Evolutionary conservation across 2,113 vertebrate species (phyloP).

Genomic region (Capreolus pygargus): DNA sequence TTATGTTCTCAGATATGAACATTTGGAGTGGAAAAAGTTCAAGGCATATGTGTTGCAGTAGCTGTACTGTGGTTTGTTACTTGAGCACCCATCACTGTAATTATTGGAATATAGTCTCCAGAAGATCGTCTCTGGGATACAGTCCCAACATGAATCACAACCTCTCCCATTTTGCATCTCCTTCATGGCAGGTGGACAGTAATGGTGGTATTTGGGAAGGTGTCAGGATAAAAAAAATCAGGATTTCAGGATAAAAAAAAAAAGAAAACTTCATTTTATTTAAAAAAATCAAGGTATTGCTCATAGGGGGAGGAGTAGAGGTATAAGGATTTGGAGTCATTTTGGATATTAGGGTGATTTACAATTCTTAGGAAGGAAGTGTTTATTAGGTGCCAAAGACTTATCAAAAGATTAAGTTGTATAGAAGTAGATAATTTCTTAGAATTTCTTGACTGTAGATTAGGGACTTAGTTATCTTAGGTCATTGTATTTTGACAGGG

Average conservation of each 20-base stretch:
- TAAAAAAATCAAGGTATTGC: neutral
- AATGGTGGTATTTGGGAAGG: neutral
- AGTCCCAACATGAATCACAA: neutral
- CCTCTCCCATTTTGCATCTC: neutral
- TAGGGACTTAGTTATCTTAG: neutral
- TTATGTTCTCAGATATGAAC: neutral
- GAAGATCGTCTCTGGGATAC: neutral
- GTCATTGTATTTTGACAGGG: neutral
- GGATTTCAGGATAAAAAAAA: neutral
- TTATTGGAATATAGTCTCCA: neutral
- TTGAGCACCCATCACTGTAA: neutral
- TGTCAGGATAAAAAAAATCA: neutral
- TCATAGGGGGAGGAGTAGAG: rapidly evolving
- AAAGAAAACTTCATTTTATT: neutral
- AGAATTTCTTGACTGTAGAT: neutral
- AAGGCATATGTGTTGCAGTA: neutral
- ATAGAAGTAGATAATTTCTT: neutral
- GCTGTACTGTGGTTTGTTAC: neutral
- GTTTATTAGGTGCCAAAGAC: neutral
- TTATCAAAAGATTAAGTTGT: neutral
- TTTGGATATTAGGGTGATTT: neutral
- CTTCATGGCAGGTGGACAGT: neutral
- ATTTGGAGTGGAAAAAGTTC: neutral
- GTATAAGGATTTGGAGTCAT: neutral
- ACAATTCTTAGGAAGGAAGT: neutral